phyloP scores from a whole-genome alignment of 2,888 invertebrate genomes.

The Lycocerus yunnanus region DNA sequence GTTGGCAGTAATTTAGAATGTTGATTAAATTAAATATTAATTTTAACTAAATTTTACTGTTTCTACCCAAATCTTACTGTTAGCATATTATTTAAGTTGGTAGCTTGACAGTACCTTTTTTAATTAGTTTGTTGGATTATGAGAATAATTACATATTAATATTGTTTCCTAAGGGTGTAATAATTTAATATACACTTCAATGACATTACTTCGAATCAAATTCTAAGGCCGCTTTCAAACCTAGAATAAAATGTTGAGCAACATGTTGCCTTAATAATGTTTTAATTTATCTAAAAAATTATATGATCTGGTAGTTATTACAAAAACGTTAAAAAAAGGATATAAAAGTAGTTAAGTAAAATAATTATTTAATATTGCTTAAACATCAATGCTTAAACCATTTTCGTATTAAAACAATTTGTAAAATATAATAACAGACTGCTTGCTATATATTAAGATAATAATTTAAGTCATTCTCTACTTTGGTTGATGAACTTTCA shows the following conservation, averaged over 20 bases:
- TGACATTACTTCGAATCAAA: no score
- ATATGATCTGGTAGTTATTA: not conserved
- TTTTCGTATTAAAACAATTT: not conserved
- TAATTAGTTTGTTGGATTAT: not conserved
- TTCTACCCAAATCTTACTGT: no score
- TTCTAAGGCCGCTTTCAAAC: no score
- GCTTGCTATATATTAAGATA: slow-evolving; percentile 1
- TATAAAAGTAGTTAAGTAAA: not conserved
- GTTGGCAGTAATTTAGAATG: not conserved
- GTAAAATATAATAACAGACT: not conserved
- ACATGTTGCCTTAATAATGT: no score
- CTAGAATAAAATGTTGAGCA: no score
- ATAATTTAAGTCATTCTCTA: slow-evolving; percentile 21
- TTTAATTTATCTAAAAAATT: not conserved
- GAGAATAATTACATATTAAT: no score
- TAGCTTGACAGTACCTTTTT: not conserved
- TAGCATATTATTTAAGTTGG: not conserved
- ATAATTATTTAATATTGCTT: no score
- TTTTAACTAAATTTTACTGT: not conserved
- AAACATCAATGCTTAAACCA: not conserved
- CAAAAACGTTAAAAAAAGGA: not conserved
- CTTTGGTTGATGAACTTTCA: slow-evolving; percentile 52
- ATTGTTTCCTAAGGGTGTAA: no score
- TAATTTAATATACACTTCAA: no score
- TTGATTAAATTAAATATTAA: not conserved